A percentile compares a stretch with the other conserved stretches of the same genome.
phyloP scores from a whole-genome alignment of 2,113 vertebrate genomes.

The Melospiza melodia region DNA sequence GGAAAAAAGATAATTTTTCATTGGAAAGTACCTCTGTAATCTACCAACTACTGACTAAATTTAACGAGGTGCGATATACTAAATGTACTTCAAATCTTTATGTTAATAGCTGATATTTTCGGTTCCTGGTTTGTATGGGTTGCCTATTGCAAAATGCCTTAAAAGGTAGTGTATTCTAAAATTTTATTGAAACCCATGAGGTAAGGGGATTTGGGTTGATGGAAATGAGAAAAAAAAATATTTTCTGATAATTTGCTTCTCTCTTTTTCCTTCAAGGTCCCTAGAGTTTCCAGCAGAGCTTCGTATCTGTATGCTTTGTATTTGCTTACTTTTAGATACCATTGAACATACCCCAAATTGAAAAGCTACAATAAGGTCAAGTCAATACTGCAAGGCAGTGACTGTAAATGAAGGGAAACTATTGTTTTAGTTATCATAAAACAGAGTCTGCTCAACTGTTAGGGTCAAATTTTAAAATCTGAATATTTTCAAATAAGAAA shows the following conservation, averaged over 20 bases:
- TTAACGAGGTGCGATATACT: slow-evolving; percentile 5
- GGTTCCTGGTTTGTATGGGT: background rate
- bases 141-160: background rate
- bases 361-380: background rate
- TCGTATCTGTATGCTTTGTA: background rate
- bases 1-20: slow-evolving; percentile 24
- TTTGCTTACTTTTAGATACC: background rate
- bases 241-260: background rate
- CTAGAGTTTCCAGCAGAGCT: background rate
- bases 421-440: background rate
- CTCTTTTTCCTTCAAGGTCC: background rate
- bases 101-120: background rate
- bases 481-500: background rate
- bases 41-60: slow-evolving; percentile 4
- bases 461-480: background rate
- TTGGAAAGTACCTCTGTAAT: background rate
- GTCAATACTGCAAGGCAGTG: background rate
- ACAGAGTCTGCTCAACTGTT: background rate
- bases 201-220: accelerated
- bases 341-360: background rate
- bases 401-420: background rate
- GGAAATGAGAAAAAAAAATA: background rate
- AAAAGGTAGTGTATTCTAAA: background rate
- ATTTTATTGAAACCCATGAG: background rate
- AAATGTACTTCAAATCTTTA: background rate